Evolutionary conservation across 2,113 vertebrate species (phyloP).

Genomic region (Mastomys natalensis): DNA sequence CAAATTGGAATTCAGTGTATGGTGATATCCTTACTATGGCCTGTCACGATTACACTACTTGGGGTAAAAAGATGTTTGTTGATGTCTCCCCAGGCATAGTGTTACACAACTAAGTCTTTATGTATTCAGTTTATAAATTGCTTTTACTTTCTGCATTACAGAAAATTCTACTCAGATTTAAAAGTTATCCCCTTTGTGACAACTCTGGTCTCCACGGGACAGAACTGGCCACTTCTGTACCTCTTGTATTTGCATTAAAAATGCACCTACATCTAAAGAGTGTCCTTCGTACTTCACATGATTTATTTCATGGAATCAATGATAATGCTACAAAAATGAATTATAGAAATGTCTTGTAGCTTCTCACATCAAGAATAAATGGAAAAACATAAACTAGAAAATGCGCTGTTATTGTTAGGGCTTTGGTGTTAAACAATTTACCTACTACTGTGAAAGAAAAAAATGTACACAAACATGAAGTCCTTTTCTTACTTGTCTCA

Average conservation of each 20-base stretch:
- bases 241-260: background rate
- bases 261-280: background rate
- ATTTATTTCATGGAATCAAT: background rate
- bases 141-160: background rate
- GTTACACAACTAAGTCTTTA: background rate
- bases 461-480: background rate
- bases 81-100: background rate
- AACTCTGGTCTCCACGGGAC: background rate
- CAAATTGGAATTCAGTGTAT: no score
- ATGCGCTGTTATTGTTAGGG: background rate
- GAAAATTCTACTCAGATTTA: background rate
- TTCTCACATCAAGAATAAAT: background rate
- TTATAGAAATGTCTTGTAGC: background rate
- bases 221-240: background rate
- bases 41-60: background rate
- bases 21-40: background rate
- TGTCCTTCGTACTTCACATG: background rate
- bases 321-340: background rate
- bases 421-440: background rate
- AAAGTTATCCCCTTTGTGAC: background rate
- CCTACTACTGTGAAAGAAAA: conserved; percentile 2
- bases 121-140: background rate
- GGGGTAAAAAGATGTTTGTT: background rate
- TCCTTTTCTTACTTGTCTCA: background rate
- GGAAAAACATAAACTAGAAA: background rate